A percentile compares a stretch with the other conserved stretches of the same genome.
These are phyloP conservation scores for Drepanosiphum platanoidis DNA, from an alignment of 2,888 invertebrate species.

Conservation along the genomic window DNA sequence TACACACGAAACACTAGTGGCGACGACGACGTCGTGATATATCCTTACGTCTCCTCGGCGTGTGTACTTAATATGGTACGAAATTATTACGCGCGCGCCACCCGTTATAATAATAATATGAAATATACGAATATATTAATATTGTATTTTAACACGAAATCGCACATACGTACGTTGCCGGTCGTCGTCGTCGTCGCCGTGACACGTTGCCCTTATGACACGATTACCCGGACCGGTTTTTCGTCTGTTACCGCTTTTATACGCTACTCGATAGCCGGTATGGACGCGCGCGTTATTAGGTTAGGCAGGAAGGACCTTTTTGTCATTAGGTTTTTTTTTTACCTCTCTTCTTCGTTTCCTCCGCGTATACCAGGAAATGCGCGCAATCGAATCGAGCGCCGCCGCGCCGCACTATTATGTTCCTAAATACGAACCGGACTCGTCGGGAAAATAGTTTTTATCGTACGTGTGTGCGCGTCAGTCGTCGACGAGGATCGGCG, in stretches of 20 bases:
- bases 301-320: not conserved
- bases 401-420: not conserved
- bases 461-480: not conserved
- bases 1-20: not conserved
- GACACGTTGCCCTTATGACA: conserved; percentile 61
- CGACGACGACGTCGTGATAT: not conserved
- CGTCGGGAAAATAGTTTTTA: not conserved
- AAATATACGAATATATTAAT: conserved; percentile 2
- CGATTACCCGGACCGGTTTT: conserved; percentile 58
- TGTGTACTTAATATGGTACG: not conserved
- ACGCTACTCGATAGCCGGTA: not conserved
- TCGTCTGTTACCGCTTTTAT: conserved; percentile 15
- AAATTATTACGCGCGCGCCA: not conserved
- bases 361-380: not conserved
- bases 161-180: too few species aligned
- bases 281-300: too few species aligned
- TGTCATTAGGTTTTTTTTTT: not conserved
- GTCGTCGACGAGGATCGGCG: not conserved
- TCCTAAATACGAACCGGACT: not conserved
- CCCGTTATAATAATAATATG: not conserved
- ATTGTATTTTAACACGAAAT: conserved; percentile 31
- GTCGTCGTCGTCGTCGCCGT: not conserved
- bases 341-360: not conserved
- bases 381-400: not conserved
- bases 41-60: not conserved